These are phyloP conservation scores for Temnothorax rugatulus DNA, from an alignment of 2,888 invertebrate genomes.

Conservation along the genomic window DNA sequence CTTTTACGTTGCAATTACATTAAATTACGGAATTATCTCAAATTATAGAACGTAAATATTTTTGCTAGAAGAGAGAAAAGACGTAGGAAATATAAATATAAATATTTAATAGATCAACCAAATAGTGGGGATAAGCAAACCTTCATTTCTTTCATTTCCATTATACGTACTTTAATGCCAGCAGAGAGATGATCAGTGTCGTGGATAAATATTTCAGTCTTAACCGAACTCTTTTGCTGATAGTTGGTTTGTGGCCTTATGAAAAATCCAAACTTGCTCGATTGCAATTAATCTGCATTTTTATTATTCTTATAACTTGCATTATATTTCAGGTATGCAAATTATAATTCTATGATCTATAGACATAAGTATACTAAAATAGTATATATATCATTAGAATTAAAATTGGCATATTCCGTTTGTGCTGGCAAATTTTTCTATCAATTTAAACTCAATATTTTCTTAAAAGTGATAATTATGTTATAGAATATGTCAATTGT, in stretches of 20 bases:
- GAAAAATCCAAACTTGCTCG: not conserved
- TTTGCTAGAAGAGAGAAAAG: not conserved
- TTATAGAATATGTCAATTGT: too few species aligned
- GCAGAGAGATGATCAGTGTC: not conserved
- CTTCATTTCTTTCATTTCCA: not conserved
- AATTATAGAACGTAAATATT: not conserved
- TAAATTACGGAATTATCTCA: too few species aligned
- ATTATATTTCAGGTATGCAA: constrained; percentile 14
- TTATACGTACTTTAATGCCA: not conserved
- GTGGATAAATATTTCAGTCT: not conserved
- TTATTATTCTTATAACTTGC: not conserved
- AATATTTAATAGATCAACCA: not conserved
- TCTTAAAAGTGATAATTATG: too few species aligned
- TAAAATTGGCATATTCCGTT: too few species aligned
- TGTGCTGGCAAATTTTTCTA: too few species aligned
- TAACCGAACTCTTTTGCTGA: not conserved
- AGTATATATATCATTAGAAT: too few species aligned
- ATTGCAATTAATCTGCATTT: not conserved
- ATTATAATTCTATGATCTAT: too few species aligned
- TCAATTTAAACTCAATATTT: too few species aligned
- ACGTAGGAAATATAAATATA: too few species aligned
- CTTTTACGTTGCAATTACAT: too few species aligned
- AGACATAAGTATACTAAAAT: too few species aligned
- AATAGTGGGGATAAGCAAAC: not conserved
- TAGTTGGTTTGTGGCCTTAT: constrained; percentile 25